phyloP scores from a whole-genome alignment of 2,113 vertebrate genomes.

The Dunckerocampus dactyliophorus region DNA sequence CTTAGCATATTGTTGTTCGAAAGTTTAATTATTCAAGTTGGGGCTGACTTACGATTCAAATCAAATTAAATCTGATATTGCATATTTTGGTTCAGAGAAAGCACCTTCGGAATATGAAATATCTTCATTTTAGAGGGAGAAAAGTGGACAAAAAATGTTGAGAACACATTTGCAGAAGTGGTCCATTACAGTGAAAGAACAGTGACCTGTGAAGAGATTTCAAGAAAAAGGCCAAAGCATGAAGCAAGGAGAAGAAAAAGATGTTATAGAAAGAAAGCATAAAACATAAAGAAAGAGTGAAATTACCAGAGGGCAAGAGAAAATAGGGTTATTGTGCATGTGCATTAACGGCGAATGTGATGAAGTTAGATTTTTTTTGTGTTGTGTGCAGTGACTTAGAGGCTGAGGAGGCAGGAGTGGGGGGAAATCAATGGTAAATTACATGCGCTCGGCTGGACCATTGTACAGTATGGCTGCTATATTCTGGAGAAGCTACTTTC shows the following conservation, averaged over 20 bases:
- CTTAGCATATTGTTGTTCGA: no score
- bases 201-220: conserved; percentile 84
- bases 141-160: conserved; percentile 15
- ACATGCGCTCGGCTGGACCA: conserved; percentile 82
- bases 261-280: conserved; percentile 46
- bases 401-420: conserved; percentile 79
- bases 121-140: conserved; percentile 6
- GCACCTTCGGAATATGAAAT: background rate
- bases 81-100: background rate
- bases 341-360: conserved; percentile 82
- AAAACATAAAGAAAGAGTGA: conserved; percentile 67
- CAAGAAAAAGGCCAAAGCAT: conserved; percentile 44
- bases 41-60: background rate
- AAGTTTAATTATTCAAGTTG: background rate
- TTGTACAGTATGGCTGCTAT: conserved; percentile 85
- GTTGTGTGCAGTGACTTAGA: conserved; percentile 80
- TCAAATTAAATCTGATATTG: background rate
- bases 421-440: conserved; percentile 93
- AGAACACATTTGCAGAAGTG: conserved; percentile 37
- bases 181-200: conserved; percentile 55
- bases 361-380: conserved; percentile 80
- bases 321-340: conserved; percentile 78
- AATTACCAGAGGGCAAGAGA: conserved; percentile 77
- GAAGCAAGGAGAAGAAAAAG: conserved; percentile 13
- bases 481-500: conserved; percentile 79